Evolutionary conservation across 2,113 vertebrate genomes (phyloP).

Genomic region (Gnathonemus echidnorhynchus): DNA sequence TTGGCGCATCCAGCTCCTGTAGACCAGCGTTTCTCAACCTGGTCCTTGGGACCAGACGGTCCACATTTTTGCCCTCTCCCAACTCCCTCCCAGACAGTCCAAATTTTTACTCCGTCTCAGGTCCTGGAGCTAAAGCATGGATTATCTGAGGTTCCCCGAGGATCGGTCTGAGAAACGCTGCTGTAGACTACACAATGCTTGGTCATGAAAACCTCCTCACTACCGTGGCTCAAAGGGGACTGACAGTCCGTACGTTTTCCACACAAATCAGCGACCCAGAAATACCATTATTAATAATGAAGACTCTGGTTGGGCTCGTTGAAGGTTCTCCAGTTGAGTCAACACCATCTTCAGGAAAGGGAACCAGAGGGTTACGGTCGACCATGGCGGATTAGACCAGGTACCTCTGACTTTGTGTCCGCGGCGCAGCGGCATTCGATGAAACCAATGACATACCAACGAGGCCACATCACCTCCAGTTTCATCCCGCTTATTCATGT

Average conservation of each 20-base stretch:
- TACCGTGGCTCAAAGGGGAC: not conserved
- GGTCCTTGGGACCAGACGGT: not conserved
- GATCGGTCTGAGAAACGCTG: not conserved
- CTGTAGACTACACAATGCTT: not conserved
- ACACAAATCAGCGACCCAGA: not conserved
- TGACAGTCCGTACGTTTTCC: not conserved
- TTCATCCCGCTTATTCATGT: not conserved
- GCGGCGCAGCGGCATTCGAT: not conserved
- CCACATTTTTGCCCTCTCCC: not conserved
- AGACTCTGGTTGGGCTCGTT: not conserved
- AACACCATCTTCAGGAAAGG: not conserved
- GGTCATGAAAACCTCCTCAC: not conserved
- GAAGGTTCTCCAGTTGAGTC: not conserved
- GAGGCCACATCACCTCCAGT: not conserved
- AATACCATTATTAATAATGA: not conserved
- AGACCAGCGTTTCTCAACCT: not conserved
- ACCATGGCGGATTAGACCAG: not conserved
- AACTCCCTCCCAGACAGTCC: not conserved
- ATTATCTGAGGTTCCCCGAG: not conserved
- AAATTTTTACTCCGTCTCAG: not conserved
- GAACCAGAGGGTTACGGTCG: not conserved
- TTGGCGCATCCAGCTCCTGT: conserved; percentile 35
- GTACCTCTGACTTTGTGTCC: not conserved
- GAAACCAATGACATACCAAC: not conserved
- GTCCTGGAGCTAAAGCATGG: not conserved